phyloP scores from a whole-genome alignment of 1,140 invertebrate species.

The Asobara japonica region DNA sequence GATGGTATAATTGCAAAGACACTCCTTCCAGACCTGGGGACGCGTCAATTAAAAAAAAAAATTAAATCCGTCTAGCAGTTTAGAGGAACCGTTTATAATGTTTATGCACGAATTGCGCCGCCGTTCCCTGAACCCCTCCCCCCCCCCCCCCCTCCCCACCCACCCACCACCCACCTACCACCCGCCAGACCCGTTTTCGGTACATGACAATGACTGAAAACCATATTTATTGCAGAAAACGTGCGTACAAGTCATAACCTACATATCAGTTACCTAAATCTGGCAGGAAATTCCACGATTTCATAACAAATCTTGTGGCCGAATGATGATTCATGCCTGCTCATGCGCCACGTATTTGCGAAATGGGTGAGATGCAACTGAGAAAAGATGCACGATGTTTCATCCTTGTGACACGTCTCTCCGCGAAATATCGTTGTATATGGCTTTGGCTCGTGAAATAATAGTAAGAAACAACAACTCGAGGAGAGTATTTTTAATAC shows the following conservation, averaged over 20 bases:
- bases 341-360: conserved; percentile 18
- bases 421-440: conserved; percentile 34
- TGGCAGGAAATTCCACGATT: conserved; percentile 32
- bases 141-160: too few species aligned
- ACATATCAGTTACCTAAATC: neutral
- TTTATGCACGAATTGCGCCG: too few species aligned
- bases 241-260: neutral
- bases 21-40: too few species aligned
- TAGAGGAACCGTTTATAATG: too few species aligned
- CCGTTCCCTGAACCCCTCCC: too few species aligned
- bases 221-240: neutral
- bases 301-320: conserved; percentile 22
- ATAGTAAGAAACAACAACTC: conserved; percentile 35
- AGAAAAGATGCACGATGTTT: conserved; percentile 34
- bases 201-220: too few species aligned
- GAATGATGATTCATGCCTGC: conserved; percentile 30
- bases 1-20: too few species aligned
- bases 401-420: conserved; percentile 32
- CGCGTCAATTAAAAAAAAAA: too few species aligned
- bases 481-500: conserved; percentile 36
- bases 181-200: too few species aligned
- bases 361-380: neutral
- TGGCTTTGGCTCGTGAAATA: conserved; percentile 34
- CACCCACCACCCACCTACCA: too few species aligned
- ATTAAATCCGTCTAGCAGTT: too few species aligned